phyloP scores from a whole-genome alignment of 2,888 invertebrate species.

The Pantelozetes paolii region DNA sequence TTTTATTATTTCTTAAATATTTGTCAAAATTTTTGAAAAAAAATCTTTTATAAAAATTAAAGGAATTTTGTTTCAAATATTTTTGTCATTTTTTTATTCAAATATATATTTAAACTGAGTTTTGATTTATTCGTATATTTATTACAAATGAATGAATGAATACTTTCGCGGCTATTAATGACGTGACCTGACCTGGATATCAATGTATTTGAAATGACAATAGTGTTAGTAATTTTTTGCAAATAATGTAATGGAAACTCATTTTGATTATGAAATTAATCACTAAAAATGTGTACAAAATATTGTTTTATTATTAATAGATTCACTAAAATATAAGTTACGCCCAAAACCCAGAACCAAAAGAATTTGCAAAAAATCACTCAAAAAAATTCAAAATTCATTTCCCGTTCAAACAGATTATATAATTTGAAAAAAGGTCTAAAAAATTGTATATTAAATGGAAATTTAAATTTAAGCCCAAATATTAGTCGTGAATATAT shows the following conservation, averaged over 20 bases:
- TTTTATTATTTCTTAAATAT: no score
- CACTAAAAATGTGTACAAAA: not conserved
- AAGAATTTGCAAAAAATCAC: not conserved
- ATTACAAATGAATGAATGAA: not conserved
- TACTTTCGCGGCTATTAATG: not conserved
- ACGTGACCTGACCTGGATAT: slow-evolving; percentile 13
- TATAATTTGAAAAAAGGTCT: not conserved
- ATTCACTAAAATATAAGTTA: not conserved
- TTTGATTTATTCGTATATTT: no score
- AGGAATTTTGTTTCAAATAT: no score
- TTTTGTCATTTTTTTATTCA: no score
- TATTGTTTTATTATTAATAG: not conserved
- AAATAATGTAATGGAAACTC: not conserved
- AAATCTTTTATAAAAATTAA: no score
- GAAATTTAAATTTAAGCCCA: not conserved
- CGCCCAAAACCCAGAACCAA: no score
- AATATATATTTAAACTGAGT: no score
- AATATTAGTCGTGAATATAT: not conserved
- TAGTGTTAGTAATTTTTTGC: not conserved
- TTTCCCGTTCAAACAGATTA: not conserved
- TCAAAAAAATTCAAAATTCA: not conserved
- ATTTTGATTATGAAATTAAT: no score
- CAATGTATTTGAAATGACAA: not conserved
- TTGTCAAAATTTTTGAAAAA: no score
- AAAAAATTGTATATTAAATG: not conserved